These are phyloP conservation scores for Propsilocerus akamusi DNA, from an alignment of 1,140 invertebrate genomes.

Conservation along the genomic window DNA sequence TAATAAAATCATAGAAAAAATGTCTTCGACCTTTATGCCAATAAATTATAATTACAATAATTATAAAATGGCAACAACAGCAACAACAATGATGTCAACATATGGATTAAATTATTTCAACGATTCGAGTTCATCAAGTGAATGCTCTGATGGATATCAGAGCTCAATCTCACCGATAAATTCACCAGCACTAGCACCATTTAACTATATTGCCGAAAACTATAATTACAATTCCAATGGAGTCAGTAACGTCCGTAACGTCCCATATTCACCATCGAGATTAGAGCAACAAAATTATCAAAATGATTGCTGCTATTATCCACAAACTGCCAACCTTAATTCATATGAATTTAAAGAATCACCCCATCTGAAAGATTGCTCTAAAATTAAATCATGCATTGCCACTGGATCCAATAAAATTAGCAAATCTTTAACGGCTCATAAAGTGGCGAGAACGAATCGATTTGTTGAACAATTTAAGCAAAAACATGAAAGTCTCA, in stretches of 20 bases:
- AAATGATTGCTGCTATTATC: background rate
- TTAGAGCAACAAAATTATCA: background rate
- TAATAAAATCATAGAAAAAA: too few relatives aligned
- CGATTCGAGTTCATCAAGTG: background rate
- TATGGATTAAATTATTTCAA: background rate
- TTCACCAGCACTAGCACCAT: background rate
- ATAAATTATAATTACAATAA: too few relatives aligned
- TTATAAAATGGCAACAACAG: background rate
- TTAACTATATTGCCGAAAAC: too few relatives aligned
- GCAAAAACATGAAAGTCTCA: background rate
- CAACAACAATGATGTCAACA: background rate
- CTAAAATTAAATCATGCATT: background rate
- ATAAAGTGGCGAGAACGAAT: background rate
- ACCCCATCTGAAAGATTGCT: background rate
- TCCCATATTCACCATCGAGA: too few relatives aligned
- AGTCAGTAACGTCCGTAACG: too few relatives aligned
- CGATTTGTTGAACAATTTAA: background rate
- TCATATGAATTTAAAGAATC: background rate
- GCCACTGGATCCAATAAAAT: background rate
- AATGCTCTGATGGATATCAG: background rate
- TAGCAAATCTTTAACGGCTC: background rate
- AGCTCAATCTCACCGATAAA: background rate
- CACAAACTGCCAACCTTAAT: background rate
- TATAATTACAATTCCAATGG: too few relatives aligned
- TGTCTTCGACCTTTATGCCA: background rate